Evolutionary conservation across 2,888 invertebrate species (phyloP).

Genomic region (Pheosia gnoma): DNA sequence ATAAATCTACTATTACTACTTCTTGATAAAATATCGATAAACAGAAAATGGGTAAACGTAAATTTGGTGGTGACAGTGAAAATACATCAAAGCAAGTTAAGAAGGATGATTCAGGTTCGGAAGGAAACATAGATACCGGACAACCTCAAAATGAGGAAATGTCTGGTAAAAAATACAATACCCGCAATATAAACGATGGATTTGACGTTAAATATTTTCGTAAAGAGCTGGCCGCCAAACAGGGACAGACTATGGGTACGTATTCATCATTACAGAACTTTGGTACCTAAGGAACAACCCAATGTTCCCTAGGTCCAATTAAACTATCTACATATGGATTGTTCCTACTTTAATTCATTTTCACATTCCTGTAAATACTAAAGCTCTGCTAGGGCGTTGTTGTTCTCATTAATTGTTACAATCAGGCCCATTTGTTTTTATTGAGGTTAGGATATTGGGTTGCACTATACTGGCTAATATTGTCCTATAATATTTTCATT

Average conservation of each 20-base stretch:
- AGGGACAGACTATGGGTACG: slow-evolving; percentile 84
- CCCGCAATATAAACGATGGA: slow-evolving; percentile 42
- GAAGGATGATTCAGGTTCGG: slow-evolving; percentile 39
- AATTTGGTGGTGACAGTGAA: slow-evolving; percentile 54
- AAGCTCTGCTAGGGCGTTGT: no score
- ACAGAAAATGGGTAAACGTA: slow-evolving; percentile 65
- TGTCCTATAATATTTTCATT: slow-evolving; percentile 25
- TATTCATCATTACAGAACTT: slow-evolving; percentile 7
- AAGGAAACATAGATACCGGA: slow-evolving; percentile 32
- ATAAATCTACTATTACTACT: slow-evolving; percentile 12
- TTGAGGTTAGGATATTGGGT: no score
- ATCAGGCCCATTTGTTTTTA: no score
- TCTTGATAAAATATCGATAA: neutral
- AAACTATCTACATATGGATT: no score
- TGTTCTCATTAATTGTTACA: no score
- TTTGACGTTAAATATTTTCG: slow-evolving; percentile 86
- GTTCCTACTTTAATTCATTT: no score
- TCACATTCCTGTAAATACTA: no score
- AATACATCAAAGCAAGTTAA: slow-evolving; percentile 53
- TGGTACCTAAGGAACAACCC: neutral
- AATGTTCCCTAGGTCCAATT: no score
- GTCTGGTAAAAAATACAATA: slow-evolving; percentile 27
- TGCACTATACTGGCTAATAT: no score
- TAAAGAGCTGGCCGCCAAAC: slow-evolving; percentile 77
- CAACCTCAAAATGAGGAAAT: slow-evolving; percentile 59